Base-by-base conservation (phyloP, 2,797 vertebrate genomes). In the Eulemur rubriventer region DNA sequence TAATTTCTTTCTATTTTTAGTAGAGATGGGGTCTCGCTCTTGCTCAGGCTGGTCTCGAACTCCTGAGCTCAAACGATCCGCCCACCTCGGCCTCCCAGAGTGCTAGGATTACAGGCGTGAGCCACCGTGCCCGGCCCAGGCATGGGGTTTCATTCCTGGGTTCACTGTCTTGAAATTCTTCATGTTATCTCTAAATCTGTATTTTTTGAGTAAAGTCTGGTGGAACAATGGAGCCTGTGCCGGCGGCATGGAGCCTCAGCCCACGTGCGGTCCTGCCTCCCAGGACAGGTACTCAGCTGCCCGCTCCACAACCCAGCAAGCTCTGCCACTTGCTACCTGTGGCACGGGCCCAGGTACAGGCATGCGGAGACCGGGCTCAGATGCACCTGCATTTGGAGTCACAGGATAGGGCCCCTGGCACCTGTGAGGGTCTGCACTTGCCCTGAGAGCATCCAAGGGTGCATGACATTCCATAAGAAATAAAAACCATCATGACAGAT, bases 171-270 rank as follows among this genome's bases (percentile, higher is more conserved):
- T 48, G 76, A 63, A 46, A 7, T 2, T 18, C 30, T 63, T 43
- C 17, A 10, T 43, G 41, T 35, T n/a, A 10, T 30, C 70, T 52
- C 18, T 67, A 52, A 63, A 82, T 38, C n/a, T 28, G 33, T 16
- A 30, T 67, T 30, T 11, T n/a, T 9, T n/a, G 80, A 69, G 38
- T 61, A 67, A n/a, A n/a, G 33, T 61, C 43, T 20, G 50, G 35
- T 22, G 63, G 80, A 76, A 63, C 20, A 14, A 35, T 0, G 24
- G 33, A 16, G 52, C 18, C 6, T 0, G 2, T 12, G 30, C 69
- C 2, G 14, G 89, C 8, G 10, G 38, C 46, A 35, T 18, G 17
- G 17, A 48, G 70, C 70, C 76, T 81, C 18, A 12, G 73, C 59
- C 61, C 41, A 13, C 3, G 5, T 1, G 10, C 22, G 26, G 41